Evolutionary conservation across 2,797 vertebrate species (phyloP), one percentile per base, ranked within the genome.

Genomic region (Picus viridis): DNA sequence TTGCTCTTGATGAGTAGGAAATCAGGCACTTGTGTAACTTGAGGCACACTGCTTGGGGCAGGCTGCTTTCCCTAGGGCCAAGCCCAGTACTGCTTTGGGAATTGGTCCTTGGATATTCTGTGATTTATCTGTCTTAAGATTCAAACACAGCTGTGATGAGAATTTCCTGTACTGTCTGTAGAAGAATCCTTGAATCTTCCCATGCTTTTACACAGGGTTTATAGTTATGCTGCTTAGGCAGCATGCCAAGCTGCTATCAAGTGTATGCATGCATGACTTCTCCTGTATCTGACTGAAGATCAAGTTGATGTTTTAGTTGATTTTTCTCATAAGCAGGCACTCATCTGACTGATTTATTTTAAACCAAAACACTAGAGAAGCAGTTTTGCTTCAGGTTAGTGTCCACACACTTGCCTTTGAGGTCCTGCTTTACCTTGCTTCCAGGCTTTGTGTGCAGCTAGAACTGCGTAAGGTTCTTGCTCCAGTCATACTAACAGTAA

Each of bases 21-120:
- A 15, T 23, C 18, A 0, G 0, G 41, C n/a, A 22, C 0, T 4
- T 3, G 1, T 30, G 32, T 78, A 45, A 68, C 30, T 41, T 16
- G 13, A 83, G 82, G 71, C 19, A 3, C 34, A 76, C 23, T 16
- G 16, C 51, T 7, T 7, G 10, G 75, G 78, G 6, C 53, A 64
- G 32, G 61, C 80, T 83, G 34, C 68, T 67, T 29, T 72, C 67
- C 36, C 34, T 39, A 4, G 12, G 72, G 58, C 62, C 5, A 5
- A 73, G 71, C 49, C 62, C 51, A 9, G 10, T 36, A 9, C n/a
- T 54, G 41, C 61, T 65, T 19, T 59, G 27, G 62, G 64, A 78
- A 43, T 45, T 1, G 0, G n/a, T 29, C 45, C 54, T 27, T 71
- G 36, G 68, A 54, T 45, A 79, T 51, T 18, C 27, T 91, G 32